Percentiles rank a stretch among this genome's conserved stretches.
Conservation (phyloP, 2,797 vertebrate genomes). For the Eulemur coronatus region DNA sequence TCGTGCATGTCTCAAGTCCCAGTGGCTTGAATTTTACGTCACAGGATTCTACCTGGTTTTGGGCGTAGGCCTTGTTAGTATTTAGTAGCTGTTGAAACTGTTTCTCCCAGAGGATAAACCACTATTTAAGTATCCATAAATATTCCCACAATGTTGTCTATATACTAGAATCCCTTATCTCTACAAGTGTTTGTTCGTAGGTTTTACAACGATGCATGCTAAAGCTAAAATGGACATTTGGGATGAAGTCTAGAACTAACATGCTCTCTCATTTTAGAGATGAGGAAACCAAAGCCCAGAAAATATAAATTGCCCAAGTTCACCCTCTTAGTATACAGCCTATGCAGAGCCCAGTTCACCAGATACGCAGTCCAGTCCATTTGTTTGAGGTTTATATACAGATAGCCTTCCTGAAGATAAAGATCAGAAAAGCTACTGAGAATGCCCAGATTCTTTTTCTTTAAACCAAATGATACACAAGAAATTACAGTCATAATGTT, state of each 20-base stretch:
- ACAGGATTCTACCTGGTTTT: neutral
- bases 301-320: neutral
- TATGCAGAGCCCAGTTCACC: neutral
- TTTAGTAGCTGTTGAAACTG: neutral
- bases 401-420: neutral
- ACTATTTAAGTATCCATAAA: neutral
- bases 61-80: neutral
- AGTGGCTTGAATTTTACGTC: neutral
- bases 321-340: neutral
- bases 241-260: constrained; percentile 13
- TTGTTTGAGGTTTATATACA: neutral
- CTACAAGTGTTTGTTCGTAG: neutral
- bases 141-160: neutral
- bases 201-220: neutral
- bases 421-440: neutral
- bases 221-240: neutral
- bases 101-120: neutral
- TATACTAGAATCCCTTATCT: neutral
- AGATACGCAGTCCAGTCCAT: neutral
- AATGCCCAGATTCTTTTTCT: neutral
- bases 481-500: neutral
- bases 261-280: neutral
- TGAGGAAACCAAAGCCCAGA: neutral
- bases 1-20: neutral
- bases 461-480: neutral